Conservation (phyloP, 2,888 invertebrate genomes). For the Zele albiditarsus region DNA sequence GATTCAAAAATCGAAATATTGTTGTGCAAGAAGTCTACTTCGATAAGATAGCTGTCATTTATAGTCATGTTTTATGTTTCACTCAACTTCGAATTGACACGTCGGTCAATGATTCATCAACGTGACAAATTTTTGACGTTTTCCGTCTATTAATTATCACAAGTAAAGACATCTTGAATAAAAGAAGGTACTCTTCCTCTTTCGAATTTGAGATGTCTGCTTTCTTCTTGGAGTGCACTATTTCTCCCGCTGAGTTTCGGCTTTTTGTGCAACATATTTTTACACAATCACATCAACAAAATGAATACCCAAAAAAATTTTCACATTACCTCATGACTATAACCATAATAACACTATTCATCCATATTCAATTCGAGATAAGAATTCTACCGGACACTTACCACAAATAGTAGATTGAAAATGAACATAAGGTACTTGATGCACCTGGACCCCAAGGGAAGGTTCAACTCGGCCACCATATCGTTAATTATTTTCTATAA, state of each 20-base stretch:
- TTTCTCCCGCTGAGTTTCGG: not conserved
- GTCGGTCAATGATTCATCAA: not conserved
- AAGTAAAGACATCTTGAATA: not conserved
- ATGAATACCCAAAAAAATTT: no score
- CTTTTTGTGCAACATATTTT: not conserved
- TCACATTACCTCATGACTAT: no score
- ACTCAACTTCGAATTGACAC: not conserved
- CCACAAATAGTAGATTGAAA: conserved; percentile 85
- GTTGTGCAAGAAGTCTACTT: not conserved
- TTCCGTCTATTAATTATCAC: not conserved
- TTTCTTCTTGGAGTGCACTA: not conserved
- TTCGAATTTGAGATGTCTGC: no score
- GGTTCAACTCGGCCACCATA: conserved; percentile 58
- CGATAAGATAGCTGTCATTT: conserved; percentile 6
- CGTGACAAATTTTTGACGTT: not conserved
- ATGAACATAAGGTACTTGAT: conserved; percentile 83
- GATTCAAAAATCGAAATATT: not conserved
- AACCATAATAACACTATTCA: no score
- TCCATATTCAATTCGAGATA: not conserved
- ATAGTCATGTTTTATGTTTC: not conserved
- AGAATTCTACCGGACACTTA: conserved; percentile 72
- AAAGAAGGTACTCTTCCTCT: no score
- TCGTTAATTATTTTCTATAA: conserved; percentile 34
- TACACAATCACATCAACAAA: no score
- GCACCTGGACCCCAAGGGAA: conserved; percentile 75